phyloP scores from a whole-genome alignment of 2,797 vertebrate genomes.

The Peromyscus melanophrys region DNA sequence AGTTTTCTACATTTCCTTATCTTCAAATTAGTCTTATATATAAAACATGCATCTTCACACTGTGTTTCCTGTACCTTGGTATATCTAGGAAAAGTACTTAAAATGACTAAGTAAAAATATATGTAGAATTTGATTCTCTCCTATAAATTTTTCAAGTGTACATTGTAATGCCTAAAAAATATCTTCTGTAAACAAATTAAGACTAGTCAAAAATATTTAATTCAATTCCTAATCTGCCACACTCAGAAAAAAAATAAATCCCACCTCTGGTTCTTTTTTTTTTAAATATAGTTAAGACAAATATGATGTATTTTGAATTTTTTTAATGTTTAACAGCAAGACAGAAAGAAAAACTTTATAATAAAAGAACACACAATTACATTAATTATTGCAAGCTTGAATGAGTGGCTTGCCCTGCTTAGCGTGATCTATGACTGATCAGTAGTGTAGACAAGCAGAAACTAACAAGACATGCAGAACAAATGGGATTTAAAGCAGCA shows the following conservation, averaged over 20 bases:
- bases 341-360: conserved; percentile 26
- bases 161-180: neutral
- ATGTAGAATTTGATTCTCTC: conserved; percentile 10
- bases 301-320: conserved; percentile 1
- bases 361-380: conserved; percentile 26
- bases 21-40: neutral
- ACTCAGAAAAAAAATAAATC: conserved; percentile 1
- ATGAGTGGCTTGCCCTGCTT: conserved; percentile 48
- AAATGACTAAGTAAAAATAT: conserved; percentile 1
- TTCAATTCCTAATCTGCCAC: neutral
- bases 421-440: conserved; percentile 53
- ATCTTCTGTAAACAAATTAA: neutral
- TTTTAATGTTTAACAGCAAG: neutral
- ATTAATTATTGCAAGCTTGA: conserved; percentile 45
- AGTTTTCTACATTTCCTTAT: neutral
- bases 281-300: neutral
- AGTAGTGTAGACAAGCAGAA: conserved; percentile 68
- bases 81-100: conserved; percentile 33
- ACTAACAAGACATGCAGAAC: conserved; percentile 76
- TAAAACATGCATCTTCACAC: conserved; percentile 36
- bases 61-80: neutral
- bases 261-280: neutral
- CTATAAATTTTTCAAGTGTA: neutral
- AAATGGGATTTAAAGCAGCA: conserved; percentile 71
- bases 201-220: neutral